phyloP scores from a whole-genome alignment of 2,797 vertebrate species.

The Spondyliosoma cantharus region DNA sequence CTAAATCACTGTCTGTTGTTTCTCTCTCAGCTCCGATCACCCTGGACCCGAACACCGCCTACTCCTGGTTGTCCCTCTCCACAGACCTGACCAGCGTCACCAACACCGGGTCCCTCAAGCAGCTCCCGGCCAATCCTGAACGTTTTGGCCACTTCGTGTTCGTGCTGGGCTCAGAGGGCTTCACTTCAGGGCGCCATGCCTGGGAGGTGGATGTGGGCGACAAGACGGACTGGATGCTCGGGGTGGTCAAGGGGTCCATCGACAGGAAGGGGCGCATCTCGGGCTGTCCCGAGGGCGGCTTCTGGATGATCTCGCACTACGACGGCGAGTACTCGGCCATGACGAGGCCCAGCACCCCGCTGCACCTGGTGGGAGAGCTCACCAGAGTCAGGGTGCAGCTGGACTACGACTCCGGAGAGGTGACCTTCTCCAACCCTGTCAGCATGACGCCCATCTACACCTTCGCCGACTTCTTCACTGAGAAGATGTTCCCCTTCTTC shows the following conservation, averaged over 20 bases:
- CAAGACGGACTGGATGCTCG: constrained; percentile 86
- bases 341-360: constrained; percentile 79
- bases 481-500: constrained; percentile 86
- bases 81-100: constrained; percentile 77
- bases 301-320: constrained; percentile 86
- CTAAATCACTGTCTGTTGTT: background rate
- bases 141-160: constrained; percentile 87
- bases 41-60: constrained; percentile 86
- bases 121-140: constrained; percentile 82
- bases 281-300: constrained; percentile 83
- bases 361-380: constrained; percentile 66
- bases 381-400: constrained; percentile 83
- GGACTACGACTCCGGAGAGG: constrained; percentile 82
- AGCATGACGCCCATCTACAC: constrained; percentile 66
- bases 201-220: constrained; percentile 86
- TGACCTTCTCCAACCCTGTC: constrained; percentile 82
- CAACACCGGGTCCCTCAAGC: constrained; percentile 77
- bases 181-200: constrained; percentile 81
- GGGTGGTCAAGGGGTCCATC: constrained; percentile 82
- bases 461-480: constrained; percentile 80
- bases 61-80: constrained; percentile 83
- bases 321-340: constrained; percentile 84
- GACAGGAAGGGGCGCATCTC: constrained; percentile 85
- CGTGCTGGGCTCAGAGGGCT: constrained; percentile 83
- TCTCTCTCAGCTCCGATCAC: constrained; percentile 81